Conservation (phyloP, 1,140 invertebrate genomes). For the Leptopilina boulardi region DNA sequence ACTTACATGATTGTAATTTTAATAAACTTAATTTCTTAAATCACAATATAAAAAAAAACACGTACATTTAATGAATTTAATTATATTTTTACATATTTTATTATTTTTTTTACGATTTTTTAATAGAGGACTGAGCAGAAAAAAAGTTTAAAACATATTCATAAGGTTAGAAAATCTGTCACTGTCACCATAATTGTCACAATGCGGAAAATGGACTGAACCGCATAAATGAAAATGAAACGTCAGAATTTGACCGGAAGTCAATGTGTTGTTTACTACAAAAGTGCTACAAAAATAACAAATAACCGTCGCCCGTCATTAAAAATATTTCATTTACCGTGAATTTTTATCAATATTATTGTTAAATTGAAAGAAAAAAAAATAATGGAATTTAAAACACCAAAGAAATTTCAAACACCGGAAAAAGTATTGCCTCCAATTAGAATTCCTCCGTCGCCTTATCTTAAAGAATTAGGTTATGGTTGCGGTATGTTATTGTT, state of each 20-base stretch:
- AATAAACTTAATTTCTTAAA: no score
- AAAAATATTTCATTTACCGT: no score
- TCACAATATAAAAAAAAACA: no score
- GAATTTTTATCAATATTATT: no score
- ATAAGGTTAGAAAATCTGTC: slow-evolving; percentile 6
- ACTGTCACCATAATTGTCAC: neutral
- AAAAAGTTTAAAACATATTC: neutral
- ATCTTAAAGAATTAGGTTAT: slow-evolving; percentile 83
- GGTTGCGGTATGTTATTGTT: slow-evolving; percentile 85
- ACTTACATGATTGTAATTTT: no score
- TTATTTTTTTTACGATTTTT: no score
- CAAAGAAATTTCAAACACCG: slow-evolving; percentile 45
- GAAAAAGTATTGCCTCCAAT: slow-evolving; percentile 63
- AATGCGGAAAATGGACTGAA: neutral
- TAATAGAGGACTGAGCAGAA: no score
- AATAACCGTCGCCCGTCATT: no score
- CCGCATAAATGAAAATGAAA: no score
- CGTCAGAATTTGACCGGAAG: slow-evolving; percentile 17
- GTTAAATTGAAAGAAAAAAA: neutral
- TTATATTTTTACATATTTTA: no score
- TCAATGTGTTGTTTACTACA: neutral
- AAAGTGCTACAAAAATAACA: neutral
- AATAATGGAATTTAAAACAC: slow-evolving; percentile 70
- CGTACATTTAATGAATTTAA: no score
- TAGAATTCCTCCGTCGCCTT: slow-evolving; percentile 82